Base-by-base conservation (phyloP, 2,888 invertebrate species). In the Mythimna ferrago region DNA sequence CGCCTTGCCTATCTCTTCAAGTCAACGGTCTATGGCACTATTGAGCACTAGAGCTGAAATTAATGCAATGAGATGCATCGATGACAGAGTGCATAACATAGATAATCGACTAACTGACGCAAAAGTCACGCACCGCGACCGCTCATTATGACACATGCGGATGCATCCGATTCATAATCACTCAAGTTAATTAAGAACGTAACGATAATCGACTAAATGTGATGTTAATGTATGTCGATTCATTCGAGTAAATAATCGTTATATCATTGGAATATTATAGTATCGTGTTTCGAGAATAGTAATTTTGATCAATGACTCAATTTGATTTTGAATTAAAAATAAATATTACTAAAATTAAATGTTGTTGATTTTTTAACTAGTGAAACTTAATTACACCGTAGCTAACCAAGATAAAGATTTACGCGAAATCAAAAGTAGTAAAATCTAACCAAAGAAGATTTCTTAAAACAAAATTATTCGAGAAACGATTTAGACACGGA, bases 81-180 rank as follows among this genome's bases (percentile, higher is more conserved):
- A 75, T 66, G 75, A 66, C 81, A 82, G 41, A 79, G 65, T 80
- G 64, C 72, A 73, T 82, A 81, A 80, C 81, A 78, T 63, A 57
- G 76, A 73, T 76, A 75, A 80, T 84, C 56, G 73, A 71, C 65
- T 74, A 41, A 73, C 73, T 85, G 71, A 83, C 72, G 76, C 68
- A 81, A 82, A 75, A 70, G 74, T 76, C 77, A 82, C 70, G 85
- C 83, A 80, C 11, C 44, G 62, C 38, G 70, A 19, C 48, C 48
- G n/a, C 68, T 81, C 84, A 86, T 85, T 88, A 87, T 84, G 83
- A 78, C 86, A 88, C 66, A 88, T 76, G 73, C 86, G 87, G 86
- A 85, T 75, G 71, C 71, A 76, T 80, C 68, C 70, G 68, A 81
- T 70, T 80, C 79, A 78, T 80, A 74, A 80, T 79, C 72, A 32